Base-by-base conservation (phyloP, 2,797 vertebrate species). In the Benthosema pterotum region DNA sequence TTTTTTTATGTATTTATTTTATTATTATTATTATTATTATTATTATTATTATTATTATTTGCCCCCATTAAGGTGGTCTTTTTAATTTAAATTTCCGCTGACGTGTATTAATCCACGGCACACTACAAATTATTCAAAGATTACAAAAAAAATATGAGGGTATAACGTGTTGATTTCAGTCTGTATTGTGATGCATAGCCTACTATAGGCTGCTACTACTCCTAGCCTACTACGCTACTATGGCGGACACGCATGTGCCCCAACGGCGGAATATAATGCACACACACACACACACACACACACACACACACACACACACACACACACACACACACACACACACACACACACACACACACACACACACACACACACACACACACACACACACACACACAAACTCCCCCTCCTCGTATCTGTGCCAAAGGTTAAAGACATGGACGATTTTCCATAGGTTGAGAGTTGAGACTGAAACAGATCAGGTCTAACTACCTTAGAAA, bases 351-450 rank as follows among this genome's bases (percentile, higher is more conserved):
- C 62, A 53, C 18, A 18, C 13, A 9, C 16, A 15, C 16, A 11
- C 43, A 58, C 11, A 71, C 62, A 53, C 18, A 18, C 13, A 9
- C 16, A 15, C 16, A 11, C 43, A 58, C 11, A 71, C 62, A 53
- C 18, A 18, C 13, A 9, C 16, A 15, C 16, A 11, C 43, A 58
- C 11, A 71, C 62, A 53, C 18, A 18, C n/a, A 60, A 38, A 69
- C 32, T 68, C 64, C 54, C 66, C 54, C 66, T 75, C n/a, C 60
- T 75, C 74, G 65, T 77, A 89, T 89, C 67, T 90, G 85, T 84
- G 88, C 83, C 85, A 90, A 89, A 89, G 88, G 88, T 90, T 79
- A 86, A 73, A 68, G 75, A 1, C 69, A 59, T 51, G 71, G 52
- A 74, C 42, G 64, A 69, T 63, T 64, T 64, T 57, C 78, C 72